Percentiles rank a stretch among this genome's conserved stretches.
These are phyloP conservation scores for Drosophila carrolli DNA, from an alignment of 1,140 invertebrate genomes.

Conservation along the genomic window DNA sequence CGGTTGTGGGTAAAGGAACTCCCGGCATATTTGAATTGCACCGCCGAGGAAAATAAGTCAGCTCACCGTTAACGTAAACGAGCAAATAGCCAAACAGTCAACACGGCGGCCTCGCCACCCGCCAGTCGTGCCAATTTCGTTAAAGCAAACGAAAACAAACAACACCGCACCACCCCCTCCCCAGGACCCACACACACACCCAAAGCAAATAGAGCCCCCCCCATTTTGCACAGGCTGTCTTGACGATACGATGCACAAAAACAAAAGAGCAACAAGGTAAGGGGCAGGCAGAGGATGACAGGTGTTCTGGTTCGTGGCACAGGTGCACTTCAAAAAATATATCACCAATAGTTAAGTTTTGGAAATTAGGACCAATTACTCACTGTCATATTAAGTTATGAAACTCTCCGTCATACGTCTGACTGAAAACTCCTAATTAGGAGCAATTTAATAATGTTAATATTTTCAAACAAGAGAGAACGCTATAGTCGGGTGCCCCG, in stretches of 20 bases:
- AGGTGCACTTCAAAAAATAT: slow-evolving; percentile 5
- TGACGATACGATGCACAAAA: slow-evolving; percentile 47
- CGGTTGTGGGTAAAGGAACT: slow-evolving; percentile 57
- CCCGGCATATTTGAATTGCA: slow-evolving; percentile 65
- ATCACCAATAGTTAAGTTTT: neutral
- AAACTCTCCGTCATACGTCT: too few relatives aligned
- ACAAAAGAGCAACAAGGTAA: slow-evolving; percentile 42
- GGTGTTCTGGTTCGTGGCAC: slow-evolving; percentile 1
- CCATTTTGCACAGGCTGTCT: slow-evolving; percentile 10
- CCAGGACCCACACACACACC: neutral
- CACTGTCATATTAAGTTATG: too few relatives aligned
- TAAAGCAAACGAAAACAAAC: slow-evolving; percentile 74
- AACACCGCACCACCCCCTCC: slow-evolving; percentile 17
- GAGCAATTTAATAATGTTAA: too few relatives aligned
- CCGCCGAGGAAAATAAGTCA: slow-evolving; percentile 70
- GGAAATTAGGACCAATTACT: too few relatives aligned
- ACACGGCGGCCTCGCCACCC: slow-evolving; percentile 50
- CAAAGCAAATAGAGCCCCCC: slow-evolving; percentile 17
- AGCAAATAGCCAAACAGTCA: slow-evolving; percentile 80
- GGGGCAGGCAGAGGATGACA: neutral
- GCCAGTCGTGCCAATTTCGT: slow-evolving; percentile 70
- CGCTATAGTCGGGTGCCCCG: too few relatives aligned
- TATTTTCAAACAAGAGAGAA: too few relatives aligned
- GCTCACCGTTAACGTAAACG: slow-evolving; percentile 57
- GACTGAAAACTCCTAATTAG: too few relatives aligned